Percentiles rank a stretch among this genome's conserved stretches.
phyloP scores from a whole-genome alignment of 2,797 vertebrate genomes.

The Leuciscus waleckii region DNA sequence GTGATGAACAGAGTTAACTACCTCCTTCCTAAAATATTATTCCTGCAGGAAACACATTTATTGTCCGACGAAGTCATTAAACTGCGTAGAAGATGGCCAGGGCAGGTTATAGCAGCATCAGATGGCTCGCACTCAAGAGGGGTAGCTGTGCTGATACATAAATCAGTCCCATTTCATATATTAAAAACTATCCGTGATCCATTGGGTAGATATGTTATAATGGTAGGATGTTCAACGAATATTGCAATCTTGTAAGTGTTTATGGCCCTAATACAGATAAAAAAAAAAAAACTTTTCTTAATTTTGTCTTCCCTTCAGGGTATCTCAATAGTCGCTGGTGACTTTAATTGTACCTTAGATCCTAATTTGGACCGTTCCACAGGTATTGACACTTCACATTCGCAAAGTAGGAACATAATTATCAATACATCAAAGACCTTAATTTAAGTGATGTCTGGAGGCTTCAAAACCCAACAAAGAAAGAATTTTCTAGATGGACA shows the following conservation, averaged over 20 bases:
- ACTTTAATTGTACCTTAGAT: background rate
- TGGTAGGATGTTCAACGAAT: background rate
- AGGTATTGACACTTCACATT: background rate
- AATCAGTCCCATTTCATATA: constrained; percentile 22
- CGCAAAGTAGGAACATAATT: background rate
- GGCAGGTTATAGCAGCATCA: background rate
- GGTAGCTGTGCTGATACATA: background rate
- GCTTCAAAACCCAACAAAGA: too few species aligned
- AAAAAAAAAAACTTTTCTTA: background rate
- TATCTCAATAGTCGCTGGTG: background rate
- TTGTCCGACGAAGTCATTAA: background rate
- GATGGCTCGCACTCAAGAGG: background rate
- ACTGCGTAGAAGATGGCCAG: background rate
- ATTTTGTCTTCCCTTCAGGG: background rate
- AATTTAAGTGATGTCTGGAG: too few species aligned
- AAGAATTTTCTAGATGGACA: too few species aligned
- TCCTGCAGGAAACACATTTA: constrained; percentile 27
- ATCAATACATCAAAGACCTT: background rate
- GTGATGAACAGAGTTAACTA: constrained; percentile 12
- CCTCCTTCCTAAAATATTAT: constrained; percentile 10
- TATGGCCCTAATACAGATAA: constrained; percentile 16
- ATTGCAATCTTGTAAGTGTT: constrained; percentile 9
- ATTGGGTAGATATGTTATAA: background rate
- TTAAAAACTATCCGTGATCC: background rate
- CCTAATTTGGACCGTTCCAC: background rate